These are phyloP conservation scores for Myanophis thanlyinensis DNA, from an alignment of 2,113 vertebrate species.

Conservation along the genomic window DNA sequence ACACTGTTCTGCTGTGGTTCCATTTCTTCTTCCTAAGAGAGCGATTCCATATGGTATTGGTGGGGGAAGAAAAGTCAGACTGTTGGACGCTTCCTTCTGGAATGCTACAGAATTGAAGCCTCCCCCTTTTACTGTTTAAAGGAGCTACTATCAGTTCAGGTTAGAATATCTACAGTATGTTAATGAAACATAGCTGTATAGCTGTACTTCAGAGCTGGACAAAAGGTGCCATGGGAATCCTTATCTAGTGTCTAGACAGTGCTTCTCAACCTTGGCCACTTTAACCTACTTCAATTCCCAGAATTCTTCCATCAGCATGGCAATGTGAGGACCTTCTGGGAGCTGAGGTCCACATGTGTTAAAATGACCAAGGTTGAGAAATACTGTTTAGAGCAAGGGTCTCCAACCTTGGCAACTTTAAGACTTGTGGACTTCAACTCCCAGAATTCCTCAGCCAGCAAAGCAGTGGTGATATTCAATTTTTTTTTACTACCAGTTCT, in stretches of 20 bases:
- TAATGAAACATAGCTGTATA: neutral
- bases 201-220: neutral
- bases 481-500: too few relatives aligned
- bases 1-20: neutral
- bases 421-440: too few relatives aligned
- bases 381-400: too few relatives aligned
- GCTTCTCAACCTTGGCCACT: neutral
- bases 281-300: neutral
- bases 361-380: neutral
- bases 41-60: neutral
- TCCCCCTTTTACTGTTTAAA: neutral
- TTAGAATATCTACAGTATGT: neutral
- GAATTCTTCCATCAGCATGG: neutral
- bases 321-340: neutral
- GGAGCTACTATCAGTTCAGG: neutral
- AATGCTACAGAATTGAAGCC: neutral
- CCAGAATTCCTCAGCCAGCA: too few relatives aligned
- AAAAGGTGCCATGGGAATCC: neutral
- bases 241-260: neutral
- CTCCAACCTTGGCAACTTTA: too few relatives aligned
- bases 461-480: too few relatives aligned
- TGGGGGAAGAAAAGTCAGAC: neutral
- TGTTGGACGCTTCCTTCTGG: neutral
- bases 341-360: neutral
- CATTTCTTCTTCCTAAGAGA: neutral